These are phyloP conservation scores for Cheilosia urbana DNA, from an alignment of 2,888 invertebrate genomes.

Conservation along the genomic window DNA sequence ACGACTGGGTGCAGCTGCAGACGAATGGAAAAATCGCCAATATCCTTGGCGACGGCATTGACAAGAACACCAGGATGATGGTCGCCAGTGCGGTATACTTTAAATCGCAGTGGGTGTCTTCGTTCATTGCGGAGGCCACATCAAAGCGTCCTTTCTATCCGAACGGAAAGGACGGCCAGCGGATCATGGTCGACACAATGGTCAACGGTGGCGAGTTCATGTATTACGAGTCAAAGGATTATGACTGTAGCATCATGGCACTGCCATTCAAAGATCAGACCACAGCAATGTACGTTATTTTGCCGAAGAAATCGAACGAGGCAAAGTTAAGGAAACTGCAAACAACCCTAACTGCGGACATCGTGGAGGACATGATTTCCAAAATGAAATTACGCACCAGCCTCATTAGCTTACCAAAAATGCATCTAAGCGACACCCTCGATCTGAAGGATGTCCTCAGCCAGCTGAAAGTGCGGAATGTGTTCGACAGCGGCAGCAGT, in stretches of 20 bases:
- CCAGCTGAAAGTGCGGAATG: constrained; percentile 85
- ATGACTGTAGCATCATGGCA: constrained; percentile 85
- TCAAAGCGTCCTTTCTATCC: constrained; percentile 75
- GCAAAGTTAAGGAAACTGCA: constrained; percentile 84
- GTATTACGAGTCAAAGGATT: constrained; percentile 80
- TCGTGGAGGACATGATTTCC: constrained; percentile 79
- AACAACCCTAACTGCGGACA: constrained; percentile 81
- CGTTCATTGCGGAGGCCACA: constrained; percentile 84
- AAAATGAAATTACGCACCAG: constrained; percentile 80
- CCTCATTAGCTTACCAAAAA: constrained; percentile 87
- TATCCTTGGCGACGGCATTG: constrained; percentile 84
- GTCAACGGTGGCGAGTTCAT: constrained; percentile 85
- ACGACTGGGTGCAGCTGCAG: constrained; percentile 85
- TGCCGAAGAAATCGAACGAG: constrained; percentile 84
- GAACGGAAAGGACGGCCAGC: constrained; percentile 47
- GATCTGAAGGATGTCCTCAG: constrained; percentile 85
- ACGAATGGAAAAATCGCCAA: constrained; percentile 85
- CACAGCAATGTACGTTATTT: constrained; percentile 86
- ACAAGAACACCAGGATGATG: constrained; percentile 84
- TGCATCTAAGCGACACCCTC: constrained; percentile 86
- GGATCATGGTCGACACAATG: constrained; percentile 85
- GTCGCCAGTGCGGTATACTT: constrained; percentile 87
- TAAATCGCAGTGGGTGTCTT: constrained; percentile 85
- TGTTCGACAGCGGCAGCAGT: constrained; percentile 86
- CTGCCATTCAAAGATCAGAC: constrained; percentile 86